Percentiles rank a stretch among this genome's conserved stretches.
phyloP scores from a whole-genome alignment of 64 coral and sea anemone species.

The Montipora capricornis region DNA sequence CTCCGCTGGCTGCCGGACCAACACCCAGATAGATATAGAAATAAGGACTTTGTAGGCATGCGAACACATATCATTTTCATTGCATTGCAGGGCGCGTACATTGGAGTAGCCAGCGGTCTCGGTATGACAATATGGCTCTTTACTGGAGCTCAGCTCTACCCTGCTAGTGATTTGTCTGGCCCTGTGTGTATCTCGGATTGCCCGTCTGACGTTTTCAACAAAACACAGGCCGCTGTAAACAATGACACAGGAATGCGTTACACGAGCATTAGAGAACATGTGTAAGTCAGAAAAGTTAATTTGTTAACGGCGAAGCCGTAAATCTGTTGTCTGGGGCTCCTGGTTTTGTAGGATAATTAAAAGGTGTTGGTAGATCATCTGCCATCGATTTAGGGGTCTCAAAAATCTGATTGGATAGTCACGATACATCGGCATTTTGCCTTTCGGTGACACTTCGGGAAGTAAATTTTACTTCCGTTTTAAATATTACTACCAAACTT shows the following conservation, averaged over 20 bases:
- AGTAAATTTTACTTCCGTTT: too few species aligned
- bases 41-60: too few species aligned
- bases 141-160: constrained; percentile 80
- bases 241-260: constrained; percentile 59
- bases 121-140: constrained; percentile 77
- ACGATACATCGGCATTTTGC: too few species aligned
- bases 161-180: constrained; percentile 9
- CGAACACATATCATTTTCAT: neutral
- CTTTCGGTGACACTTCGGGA: too few species aligned
- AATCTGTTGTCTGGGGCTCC: too few species aligned
- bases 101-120: constrained; percentile 65
- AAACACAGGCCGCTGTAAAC: constrained; percentile 7
- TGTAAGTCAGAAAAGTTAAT: constrained; percentile 27
- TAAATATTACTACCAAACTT: too few species aligned
- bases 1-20: too few species aligned
- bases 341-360: too few species aligned
- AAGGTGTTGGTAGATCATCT: too few species aligned
- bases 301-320: neutral
- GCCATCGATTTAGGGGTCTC: too few species aligned
- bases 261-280: neutral
- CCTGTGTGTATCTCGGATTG: constrained; percentile 42
- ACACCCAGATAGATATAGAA: too few species aligned
- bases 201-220: constrained; percentile 31
- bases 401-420: too few species aligned
- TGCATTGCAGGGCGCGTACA: constrained; percentile 50